Percentiles rank a stretch among this genome's conserved stretches.
phyloP scores from a whole-genome alignment of 2,797 vertebrate species.

The Neopelma chrysocephalum region DNA sequence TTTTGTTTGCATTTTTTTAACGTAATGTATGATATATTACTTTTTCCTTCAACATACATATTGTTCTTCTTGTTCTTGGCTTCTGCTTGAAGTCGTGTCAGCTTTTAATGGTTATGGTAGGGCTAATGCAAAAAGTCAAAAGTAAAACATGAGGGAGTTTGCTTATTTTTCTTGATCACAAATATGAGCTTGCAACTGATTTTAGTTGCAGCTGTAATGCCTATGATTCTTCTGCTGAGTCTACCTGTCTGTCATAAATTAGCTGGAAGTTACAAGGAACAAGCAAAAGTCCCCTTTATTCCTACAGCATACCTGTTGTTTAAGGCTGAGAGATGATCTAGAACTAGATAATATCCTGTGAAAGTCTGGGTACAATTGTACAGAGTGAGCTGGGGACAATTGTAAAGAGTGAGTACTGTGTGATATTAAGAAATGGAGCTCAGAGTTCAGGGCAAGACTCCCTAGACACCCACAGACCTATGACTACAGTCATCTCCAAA shows the following conservation, averaged over 20 bases:
- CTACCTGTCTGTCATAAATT: not conserved
- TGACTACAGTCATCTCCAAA: not conserved
- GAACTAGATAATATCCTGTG: not conserved
- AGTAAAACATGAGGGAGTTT: not conserved
- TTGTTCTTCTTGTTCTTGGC: not conserved
- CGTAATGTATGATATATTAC: not conserved
- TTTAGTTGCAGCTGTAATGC: not conserved
- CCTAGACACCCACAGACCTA: not conserved
- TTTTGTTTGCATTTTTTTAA: not conserved
- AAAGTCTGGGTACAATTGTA: not conserved
- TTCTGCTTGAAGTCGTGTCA: not conserved
- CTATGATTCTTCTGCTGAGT: not conserved
- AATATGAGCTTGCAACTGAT: not conserved
- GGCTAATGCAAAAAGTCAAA: not conserved
- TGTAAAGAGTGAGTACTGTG: not conserved
- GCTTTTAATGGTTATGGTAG: not conserved
- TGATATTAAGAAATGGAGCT: not conserved
- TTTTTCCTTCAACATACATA: not conserved
- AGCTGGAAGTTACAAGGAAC: not conserved
- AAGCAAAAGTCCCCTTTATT: not conserved
- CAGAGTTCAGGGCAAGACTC: not conserved
- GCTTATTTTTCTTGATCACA: not conserved
- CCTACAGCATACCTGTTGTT: not conserved
- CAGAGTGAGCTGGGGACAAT: not conserved
- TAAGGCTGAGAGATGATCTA: not conserved